Percentiles rank a stretch among this genome's conserved stretches.
Evolutionary conservation across 2,888 invertebrate species (phyloP).

Genomic region (Rotaria magnacalcarata): DNA sequence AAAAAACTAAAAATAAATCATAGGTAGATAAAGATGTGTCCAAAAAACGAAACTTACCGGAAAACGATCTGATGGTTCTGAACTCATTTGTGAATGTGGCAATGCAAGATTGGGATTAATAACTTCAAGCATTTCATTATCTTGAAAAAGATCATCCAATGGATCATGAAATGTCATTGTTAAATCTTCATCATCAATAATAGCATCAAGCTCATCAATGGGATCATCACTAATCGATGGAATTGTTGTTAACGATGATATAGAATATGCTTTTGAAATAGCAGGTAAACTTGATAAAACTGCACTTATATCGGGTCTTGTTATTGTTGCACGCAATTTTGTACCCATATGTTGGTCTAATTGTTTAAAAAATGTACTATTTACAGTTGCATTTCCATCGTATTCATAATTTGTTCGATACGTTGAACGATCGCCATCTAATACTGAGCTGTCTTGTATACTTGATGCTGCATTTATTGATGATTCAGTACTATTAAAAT

Average conservation of each 20-base stretch:
- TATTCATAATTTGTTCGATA: background rate
- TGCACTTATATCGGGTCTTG: constrained; percentile 8
- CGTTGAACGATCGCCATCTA: background rate
- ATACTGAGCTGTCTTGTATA: background rate
- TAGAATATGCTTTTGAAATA: background rate
- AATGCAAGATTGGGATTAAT: constrained; percentile 19
- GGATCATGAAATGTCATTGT: constrained; percentile 29
- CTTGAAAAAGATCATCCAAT: constrained; percentile 19
- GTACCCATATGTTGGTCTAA: background rate
- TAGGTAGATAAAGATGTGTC: background rate
- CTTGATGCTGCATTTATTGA: background rate
- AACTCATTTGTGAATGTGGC: background rate
- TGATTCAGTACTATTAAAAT: background rate
- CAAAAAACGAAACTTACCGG: background rate
- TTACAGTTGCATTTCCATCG: background rate
- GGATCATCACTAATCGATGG: constrained; percentile 1
- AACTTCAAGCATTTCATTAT: constrained; percentile 27
- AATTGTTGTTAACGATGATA: background rate
- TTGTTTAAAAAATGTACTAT: background rate
- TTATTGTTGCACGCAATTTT: background rate
- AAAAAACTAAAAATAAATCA: background rate
- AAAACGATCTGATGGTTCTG: background rate
- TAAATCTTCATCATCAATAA: constrained; percentile 21
- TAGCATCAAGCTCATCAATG: background rate
- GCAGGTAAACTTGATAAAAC: constrained; percentile 21